phyloP scores from a whole-genome alignment of 2,888 invertebrate species.

The Lysandra bellargus region DNA sequence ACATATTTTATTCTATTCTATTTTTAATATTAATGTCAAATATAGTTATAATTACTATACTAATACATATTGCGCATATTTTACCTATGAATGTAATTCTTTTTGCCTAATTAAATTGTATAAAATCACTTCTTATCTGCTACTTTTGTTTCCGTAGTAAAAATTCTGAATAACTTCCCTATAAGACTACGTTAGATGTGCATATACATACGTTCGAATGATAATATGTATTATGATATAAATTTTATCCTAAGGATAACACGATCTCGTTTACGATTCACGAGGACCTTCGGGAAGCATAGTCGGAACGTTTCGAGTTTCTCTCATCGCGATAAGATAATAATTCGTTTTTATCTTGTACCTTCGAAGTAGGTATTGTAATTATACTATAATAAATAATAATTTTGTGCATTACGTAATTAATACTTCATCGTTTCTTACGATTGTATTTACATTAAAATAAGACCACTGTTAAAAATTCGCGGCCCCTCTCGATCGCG shows the following conservation, averaged over 20 bases:
- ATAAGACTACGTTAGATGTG: slow-evolving; percentile 78
- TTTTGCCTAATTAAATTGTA: slow-evolving; percentile 80
- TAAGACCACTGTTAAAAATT: slow-evolving; percentile 76
- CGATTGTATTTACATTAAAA: slow-evolving; percentile 77
- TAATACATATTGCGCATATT: slow-evolving; percentile 77
- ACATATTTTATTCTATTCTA: slow-evolving; percentile 79
- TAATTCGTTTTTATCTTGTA: slow-evolving; percentile 78
- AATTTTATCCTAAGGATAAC: slow-evolving; percentile 80
- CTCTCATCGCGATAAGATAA: slow-evolving; percentile 79
- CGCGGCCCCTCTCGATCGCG: slow-evolving; percentile 62
- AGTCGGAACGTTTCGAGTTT: slow-evolving; percentile 76
- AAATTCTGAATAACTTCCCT: slow-evolving; percentile 76
- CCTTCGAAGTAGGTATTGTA: slow-evolving; percentile 80
- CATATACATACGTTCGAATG: slow-evolving; percentile 77
- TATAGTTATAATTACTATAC: slow-evolving; percentile 79
- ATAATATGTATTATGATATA: slow-evolving; percentile 77
- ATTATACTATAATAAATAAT: slow-evolving; percentile 79
- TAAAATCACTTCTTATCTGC: slow-evolving; percentile 75
- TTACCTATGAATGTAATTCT: slow-evolving; percentile 79
- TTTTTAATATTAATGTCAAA: slow-evolving; percentile 81
- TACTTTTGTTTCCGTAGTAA: slow-evolving; percentile 74
- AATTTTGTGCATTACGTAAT: slow-evolving; percentile 80
- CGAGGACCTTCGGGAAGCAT: slow-evolving; percentile 72
- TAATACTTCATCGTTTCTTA: slow-evolving; percentile 79
- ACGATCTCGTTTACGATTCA: slow-evolving; percentile 75